Base-by-base conservation (phyloP, 2,888 invertebrate species). In the Linhomoeus sp. region DNA sequence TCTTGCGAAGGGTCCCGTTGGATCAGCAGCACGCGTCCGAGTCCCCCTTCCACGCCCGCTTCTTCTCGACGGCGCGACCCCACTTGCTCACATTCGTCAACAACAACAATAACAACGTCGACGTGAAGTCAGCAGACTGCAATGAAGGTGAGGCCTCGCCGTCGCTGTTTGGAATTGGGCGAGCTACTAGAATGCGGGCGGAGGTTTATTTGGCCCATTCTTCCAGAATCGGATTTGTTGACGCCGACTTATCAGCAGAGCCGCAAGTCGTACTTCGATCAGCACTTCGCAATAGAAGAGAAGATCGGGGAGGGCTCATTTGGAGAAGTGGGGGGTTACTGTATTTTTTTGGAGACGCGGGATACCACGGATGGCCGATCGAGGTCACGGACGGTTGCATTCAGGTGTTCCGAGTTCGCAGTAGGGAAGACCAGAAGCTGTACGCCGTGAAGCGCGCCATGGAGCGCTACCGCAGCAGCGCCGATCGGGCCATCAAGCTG, bases 221-320 rank as follows among this genome's bases (percentile, higher is more conserved):
- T 41, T 41, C 5, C 23, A 14, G 20, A 41, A 7, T 41, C 17
- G 9, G 9, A 41, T 5, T 14, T 29, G 37, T 39, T 22, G 19
- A 48, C 64, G 48, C 58, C 60, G 2, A 52, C 53, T 23, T 70
- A 70, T 58, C 62, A 67, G 54, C 61, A 58, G 22, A 54, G 55
- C 29, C 56, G 70, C 50, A 67, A 73, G 43, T 67, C 74, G 2
- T 79, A 78, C 59, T 76, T 79, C 58, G 73, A 78, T 45, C 78
- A 79, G 62, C 74, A 76, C 54, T 81, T 78, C 61, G 68, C 71
- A n/a, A 68, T 74, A 25, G 66, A 75, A 19, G 66, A 68, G 5
- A 73, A 73, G 56, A 70, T 81, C 37, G 81, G 81, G 1, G 76
- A 76, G 60, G 81, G 81, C 2, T 79, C 78, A 2, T 81, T 80